These are phyloP conservation scores for Macrophya annulata DNA, from an alignment of 2,888 invertebrate species.

Conservation along the genomic window DNA sequence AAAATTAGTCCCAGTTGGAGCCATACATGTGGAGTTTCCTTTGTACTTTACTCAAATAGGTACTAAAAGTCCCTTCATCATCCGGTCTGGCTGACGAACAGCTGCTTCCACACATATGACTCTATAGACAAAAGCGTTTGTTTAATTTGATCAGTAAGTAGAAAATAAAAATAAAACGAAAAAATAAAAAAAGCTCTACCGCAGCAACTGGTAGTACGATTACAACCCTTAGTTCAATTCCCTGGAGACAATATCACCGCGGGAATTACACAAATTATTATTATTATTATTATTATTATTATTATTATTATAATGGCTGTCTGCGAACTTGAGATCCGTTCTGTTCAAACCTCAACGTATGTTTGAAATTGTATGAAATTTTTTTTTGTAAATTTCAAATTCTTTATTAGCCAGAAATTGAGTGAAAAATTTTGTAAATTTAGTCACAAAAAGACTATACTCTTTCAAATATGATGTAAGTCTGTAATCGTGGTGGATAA, in stretches of 20 bases:
- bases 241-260: background rate
- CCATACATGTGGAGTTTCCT: conserved; percentile 58
- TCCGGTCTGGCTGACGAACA: conserved; percentile 29
- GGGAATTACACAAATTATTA: background rate
- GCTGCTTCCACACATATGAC: background rate
- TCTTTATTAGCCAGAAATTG: background rate
- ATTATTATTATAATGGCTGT: no score
- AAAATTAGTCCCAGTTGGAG: background rate
- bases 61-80: conserved; percentile 11
- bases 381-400: background rate
- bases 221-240: background rate
- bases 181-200: background rate
- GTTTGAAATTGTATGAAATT: background rate
- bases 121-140: background rate
- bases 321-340: no score
- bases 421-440: background rate
- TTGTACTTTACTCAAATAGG: background rate
- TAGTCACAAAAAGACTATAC: no score
- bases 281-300: background rate
- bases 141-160: background rate
- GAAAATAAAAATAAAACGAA: background rate
- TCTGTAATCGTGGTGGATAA: no score
- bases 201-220: background rate
- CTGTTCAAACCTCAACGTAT: no score
- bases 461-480: no score